Base-by-base conservation (phyloP, 2,113 vertebrate species). In the Hemibates koningsi region DNA sequence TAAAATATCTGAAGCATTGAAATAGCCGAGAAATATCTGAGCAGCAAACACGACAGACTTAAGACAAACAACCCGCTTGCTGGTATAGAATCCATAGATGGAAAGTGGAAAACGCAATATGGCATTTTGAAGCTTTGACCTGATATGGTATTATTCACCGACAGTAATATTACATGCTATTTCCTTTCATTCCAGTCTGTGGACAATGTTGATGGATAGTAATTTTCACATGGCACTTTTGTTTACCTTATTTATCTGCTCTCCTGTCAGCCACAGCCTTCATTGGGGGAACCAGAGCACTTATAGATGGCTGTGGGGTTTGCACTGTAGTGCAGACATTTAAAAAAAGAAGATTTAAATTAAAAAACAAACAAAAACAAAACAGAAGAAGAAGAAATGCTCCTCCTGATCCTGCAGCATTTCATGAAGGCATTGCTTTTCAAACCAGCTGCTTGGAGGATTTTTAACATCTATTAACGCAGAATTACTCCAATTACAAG, bases 401-500 rank as follows among this genome's bases (percentile, higher is more conserved):
- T 86, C 84, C 84, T 76, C 12, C 17, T 92, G 90, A 94, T 95
- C 93, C 91, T 89, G 50, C 84, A 94, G 95, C 96, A 96, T 98
- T 97, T 91, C 84, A 90, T 52, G 86, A 92, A 88, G 83, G 90
- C 92, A 86, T 61, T 85, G 59, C 92, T 90, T 94, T 95, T 92
- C 94, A 91, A 93, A 94, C 94, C 97, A 97, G 97, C 97, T 98
- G 97, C 97, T 96, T 90, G 93, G 95, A 96, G 96, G 96, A 95
- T 95, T 95, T 96, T 96, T 96, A 96, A 94, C 96, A 96, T 96
- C 96, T 97, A 99, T 99, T 98, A 98, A 98, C 98, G 97, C 96
- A 96, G 97, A 99, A 99, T 99, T 99, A 99, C 98, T 98, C 97
- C 97, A 99, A 98, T 99, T 99, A 99, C 95, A 97, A 98, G 97